These are phyloP conservation scores for Cynoglossus semilaevis DNA, from an alignment of 2,113 vertebrate genomes.

Conservation along the genomic window DNA sequence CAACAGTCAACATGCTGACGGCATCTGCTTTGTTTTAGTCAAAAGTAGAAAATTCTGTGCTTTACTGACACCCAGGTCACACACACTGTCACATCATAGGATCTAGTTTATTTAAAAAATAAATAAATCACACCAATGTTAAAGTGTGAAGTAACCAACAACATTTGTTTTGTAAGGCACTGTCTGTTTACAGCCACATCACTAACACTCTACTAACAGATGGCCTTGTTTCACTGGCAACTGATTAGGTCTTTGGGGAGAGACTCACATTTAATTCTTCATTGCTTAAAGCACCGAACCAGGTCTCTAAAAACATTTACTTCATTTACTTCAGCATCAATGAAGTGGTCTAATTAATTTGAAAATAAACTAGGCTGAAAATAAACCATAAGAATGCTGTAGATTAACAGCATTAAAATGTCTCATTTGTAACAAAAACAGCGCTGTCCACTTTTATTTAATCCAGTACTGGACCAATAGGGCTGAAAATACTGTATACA, in stretches of 20 bases:
- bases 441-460: background rate
- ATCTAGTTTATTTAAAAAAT: no score
- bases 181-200: constrained; percentile 14
- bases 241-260: constrained; percentile 48
- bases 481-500: no score
- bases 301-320: constrained; percentile 37
- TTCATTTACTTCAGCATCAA: constrained; percentile 41
- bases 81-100: no score
- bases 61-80: no score
- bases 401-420: constrained; percentile 19
- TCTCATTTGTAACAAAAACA: constrained; percentile 7
- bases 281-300: constrained; percentile 56
- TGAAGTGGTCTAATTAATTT: constrained; percentile 35
- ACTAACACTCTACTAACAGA: constrained; percentile 49
- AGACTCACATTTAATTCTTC: constrained; percentile 53
- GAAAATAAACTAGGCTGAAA: constrained; percentile 15
- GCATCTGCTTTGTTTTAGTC: no score
- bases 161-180: constrained; percentile 13
- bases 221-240: constrained; percentile 44
- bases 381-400: constrained; percentile 1
- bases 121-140: background rate
- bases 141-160: background rate
- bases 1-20: no score
- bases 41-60: no score
- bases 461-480: no score